Conservation (phyloP, 2,113 vertebrate genomes). For the Nipponia nippon region DNA sequence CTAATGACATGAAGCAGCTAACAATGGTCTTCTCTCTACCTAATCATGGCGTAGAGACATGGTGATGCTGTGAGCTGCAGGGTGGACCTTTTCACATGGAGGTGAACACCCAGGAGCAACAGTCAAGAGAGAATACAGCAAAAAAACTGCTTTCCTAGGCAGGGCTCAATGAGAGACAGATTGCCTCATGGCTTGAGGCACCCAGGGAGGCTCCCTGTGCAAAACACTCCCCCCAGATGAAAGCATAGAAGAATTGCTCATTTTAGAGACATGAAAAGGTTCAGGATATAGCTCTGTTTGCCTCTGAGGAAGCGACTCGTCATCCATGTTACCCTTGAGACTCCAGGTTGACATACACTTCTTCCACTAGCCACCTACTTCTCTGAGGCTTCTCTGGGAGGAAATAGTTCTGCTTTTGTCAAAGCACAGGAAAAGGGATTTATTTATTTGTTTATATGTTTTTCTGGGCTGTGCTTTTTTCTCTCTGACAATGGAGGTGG, state of each 20-base stretch:
- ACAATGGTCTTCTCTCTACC: not conserved
- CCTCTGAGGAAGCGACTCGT: not conserved
- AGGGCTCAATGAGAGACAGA: not conserved
- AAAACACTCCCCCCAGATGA: not conserved
- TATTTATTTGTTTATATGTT: constrained; percentile 38
- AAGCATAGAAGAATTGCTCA: not conserved
- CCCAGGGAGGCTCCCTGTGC: not conserved
- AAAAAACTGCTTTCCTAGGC: not conserved
- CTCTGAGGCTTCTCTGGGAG: not conserved
- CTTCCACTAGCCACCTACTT: constrained; percentile 21
- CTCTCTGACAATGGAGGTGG: not conserved
- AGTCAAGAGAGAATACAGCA: not conserved
- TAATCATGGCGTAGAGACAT: not conserved
- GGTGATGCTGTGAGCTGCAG: not conserved
- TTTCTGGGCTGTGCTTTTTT: not conserved
- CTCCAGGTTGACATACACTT: not conserved
- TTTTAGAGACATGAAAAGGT: not conserved
- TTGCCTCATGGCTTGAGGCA: not conserved
- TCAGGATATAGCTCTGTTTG: not conserved
- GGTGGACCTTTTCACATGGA: not conserved
- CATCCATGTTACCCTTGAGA: constrained; percentile 1
- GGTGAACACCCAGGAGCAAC: not conserved
- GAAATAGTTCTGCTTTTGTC: constrained; percentile 13
- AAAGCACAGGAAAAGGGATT: constrained; percentile 4
- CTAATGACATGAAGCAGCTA: not conserved